A percentile compares a stretch with the other conserved stretches of the same genome.
These are phyloP conservation scores for Cheilosia vulpina DNA, from an alignment of 2,888 invertebrate genomes.

Conservation along the genomic window DNA sequence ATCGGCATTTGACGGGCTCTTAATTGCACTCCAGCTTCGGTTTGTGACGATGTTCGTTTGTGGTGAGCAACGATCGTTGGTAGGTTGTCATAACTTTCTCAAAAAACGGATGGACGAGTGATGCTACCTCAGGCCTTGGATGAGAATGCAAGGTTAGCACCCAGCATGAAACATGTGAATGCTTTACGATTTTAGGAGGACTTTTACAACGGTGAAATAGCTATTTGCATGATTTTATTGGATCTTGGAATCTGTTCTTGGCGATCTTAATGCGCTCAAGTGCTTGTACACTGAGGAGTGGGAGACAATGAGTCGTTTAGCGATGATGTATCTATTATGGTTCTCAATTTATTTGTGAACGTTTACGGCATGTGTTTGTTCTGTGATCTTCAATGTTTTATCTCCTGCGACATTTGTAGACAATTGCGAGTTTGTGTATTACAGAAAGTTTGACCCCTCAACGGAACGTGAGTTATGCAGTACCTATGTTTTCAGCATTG, in stretches of 20 bases:
- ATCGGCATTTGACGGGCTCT: conserved; percentile 58
- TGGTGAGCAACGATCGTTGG: conserved; percentile 31
- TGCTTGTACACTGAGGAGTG: conserved; percentile 31
- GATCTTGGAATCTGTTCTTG: conserved; percentile 14
- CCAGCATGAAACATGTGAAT: conserved; percentile 20
- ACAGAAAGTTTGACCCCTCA: conserved; percentile 1
- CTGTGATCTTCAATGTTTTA: conserved; percentile 31
- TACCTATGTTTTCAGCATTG: not conserved
- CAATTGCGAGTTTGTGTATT: conserved; percentile 29
- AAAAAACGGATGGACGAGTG: conserved; percentile 5
- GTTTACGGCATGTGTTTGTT: conserved; percentile 19
- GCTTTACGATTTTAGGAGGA: not conserved
- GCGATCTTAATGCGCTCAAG: conserved; percentile 27
- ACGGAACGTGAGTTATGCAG: not conserved
- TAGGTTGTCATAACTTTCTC: conserved; percentile 62
- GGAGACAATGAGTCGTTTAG: conserved; percentile 58
- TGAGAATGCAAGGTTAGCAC: conserved; percentile 29
- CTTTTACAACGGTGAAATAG: conserved; percentile 26
- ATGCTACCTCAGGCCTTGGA: not conserved
- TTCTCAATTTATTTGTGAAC: conserved; percentile 60
- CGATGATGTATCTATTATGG: conserved; percentile 49
- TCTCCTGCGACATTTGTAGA: conserved; percentile 10
- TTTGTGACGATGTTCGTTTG: conserved; percentile 47
- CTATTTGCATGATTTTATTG: conserved; percentile 52
- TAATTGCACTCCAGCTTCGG: conserved; percentile 40